Evolutionary conservation across 2,888 invertebrate genomes (phyloP).

Genomic region (Caenorhabditis drosophilae): DNA sequence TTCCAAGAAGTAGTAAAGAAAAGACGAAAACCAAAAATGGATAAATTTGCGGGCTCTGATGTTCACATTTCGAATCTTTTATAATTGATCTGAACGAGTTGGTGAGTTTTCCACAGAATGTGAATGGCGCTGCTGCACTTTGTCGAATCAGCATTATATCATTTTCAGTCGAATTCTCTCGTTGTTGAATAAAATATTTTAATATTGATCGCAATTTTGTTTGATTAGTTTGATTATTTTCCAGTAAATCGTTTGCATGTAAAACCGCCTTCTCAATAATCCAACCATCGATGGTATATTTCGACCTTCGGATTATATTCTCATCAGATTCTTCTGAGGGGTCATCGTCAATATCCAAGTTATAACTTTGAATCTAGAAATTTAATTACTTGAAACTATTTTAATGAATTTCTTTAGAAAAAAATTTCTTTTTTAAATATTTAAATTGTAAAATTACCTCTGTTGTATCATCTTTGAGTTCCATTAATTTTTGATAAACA

Average conservation of each 20-base stretch:
- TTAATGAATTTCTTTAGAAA: neutral
- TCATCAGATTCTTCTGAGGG: neutral
- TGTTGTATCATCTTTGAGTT: slow-evolving; percentile 25
- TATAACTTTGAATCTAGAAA: slow-evolving; percentile 6
- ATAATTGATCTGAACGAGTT: slow-evolving; percentile 59
- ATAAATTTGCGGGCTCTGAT: slow-evolving; percentile 52
- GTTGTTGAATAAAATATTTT: slow-evolving; percentile 15
- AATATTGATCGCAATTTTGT: slow-evolving; percentile 14
- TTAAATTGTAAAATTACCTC: neutral
- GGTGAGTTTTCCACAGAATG: slow-evolving; percentile 60
- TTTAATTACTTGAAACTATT: slow-evolving; percentile 1
- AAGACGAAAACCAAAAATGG: slow-evolving; percentile 64
- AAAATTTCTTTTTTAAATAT: neutral
- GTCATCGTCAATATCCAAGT: no score
- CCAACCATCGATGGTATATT: slow-evolving; percentile 55
- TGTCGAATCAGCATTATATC: slow-evolving; percentile 36
- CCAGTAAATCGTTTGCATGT: slow-evolving; percentile 7
- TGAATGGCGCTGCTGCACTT: slow-evolving; percentile 64
- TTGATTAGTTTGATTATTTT: slow-evolving; percentile 10
- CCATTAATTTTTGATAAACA: slow-evolving; percentile 18
- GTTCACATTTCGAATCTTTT: slow-evolving; percentile 52
- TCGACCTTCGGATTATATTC: neutral
- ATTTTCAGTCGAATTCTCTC: slow-evolving; percentile 8
- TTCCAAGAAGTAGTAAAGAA: slow-evolving; percentile 63
- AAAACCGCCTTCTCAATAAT: slow-evolving; percentile 50